Conservation (phyloP, 1,140 invertebrate genomes). For the Micrasema minimum region DNA sequence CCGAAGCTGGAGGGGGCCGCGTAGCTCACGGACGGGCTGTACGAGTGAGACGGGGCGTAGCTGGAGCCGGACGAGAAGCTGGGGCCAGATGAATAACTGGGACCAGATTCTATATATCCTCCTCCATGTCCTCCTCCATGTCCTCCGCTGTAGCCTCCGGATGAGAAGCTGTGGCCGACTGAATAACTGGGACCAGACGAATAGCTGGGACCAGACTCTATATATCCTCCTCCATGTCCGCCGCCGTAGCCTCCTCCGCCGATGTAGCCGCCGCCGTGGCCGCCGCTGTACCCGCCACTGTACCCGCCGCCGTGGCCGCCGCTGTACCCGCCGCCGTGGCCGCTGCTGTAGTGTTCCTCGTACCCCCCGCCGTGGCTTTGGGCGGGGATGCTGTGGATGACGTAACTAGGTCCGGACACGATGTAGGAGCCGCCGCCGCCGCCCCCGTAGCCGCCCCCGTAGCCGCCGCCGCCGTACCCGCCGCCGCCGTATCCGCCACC, state of each 20-base stretch:
- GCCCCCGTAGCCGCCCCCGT: conserved; percentile 34
- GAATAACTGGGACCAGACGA: too few species aligned
- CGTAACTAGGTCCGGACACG: neutral
- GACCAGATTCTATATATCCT: neutral
- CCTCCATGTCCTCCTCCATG: conserved; percentile 6
- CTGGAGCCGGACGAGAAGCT: neutral
- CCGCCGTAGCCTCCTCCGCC: neutral
- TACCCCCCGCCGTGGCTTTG: neutral
- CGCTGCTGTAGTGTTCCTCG: neutral
- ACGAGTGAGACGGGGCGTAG: neutral
- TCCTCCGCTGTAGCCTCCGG: neutral
- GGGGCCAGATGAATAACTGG: too few species aligned
- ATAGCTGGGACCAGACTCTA: neutral
- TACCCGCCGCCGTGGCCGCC: conserved; percentile 25
- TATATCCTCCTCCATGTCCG: conserved; percentile 2
- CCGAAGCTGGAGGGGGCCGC: conserved; percentile 6
- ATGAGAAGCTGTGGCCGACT: neutral
- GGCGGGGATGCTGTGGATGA: neutral
- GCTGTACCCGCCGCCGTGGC: conserved; percentile 1
- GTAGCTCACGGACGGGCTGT: neutral
- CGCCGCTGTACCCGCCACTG: conserved; percentile 6
- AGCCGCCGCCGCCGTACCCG: conserved; percentile 37
- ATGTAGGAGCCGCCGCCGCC: neutral
- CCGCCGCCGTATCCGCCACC: conserved; percentile 20
- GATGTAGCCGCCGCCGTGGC: neutral